These are phyloP conservation scores for Nasonia oneida DNA, from an alignment of 2,888 invertebrate species.

Conservation along the genomic window DNA sequence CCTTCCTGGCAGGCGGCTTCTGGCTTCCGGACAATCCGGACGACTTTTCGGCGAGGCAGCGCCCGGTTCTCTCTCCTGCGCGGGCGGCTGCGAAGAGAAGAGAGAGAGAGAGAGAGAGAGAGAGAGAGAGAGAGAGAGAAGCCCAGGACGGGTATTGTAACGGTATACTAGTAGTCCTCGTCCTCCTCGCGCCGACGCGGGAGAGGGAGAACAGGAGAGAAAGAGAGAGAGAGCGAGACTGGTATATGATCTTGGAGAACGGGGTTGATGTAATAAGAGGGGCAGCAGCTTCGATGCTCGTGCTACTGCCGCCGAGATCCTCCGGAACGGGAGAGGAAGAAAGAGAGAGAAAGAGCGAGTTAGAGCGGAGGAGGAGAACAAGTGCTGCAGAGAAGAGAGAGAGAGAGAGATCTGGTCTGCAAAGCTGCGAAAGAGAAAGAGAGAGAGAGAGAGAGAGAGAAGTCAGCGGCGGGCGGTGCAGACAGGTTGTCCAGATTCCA, in stretches of 20 bases:
- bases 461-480: slow-evolving; percentile 72
- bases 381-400: slow-evolving; percentile 67
- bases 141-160: slow-evolving; percentile 60
- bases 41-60: slow-evolving; percentile 54
- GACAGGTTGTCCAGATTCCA: slow-evolving; percentile 80
- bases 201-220: slow-evolving; percentile 24
- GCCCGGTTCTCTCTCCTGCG: slow-evolving; percentile 40
- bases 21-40: slow-evolving; percentile 55
- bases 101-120: slow-evolving; percentile 15
- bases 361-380: slow-evolving; percentile 64
- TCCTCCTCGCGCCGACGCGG: slow-evolving; percentile 31
- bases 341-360: slow-evolving; percentile 49
- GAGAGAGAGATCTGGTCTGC: too few relatives aligned
- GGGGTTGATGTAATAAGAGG: slow-evolving; percentile 63
- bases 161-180: slow-evolving; percentile 59
- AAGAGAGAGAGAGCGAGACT: slow-evolving; percentile 46
- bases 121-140: slow-evolving; percentile 20
- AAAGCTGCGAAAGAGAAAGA: too few relatives aligned
- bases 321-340: slow-evolving; percentile 51
- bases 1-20: not conserved
- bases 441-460: slow-evolving; percentile 37
- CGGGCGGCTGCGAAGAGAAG: slow-evolving; percentile 32
- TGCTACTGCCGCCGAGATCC: slow-evolving; percentile 53
- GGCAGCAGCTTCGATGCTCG: slow-evolving; percentile 46
- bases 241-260: slow-evolving; percentile 59